Evolutionary conservation across 1,140 invertebrate genomes (phyloP).

Genomic region (Drosophila willistoni): DNA sequence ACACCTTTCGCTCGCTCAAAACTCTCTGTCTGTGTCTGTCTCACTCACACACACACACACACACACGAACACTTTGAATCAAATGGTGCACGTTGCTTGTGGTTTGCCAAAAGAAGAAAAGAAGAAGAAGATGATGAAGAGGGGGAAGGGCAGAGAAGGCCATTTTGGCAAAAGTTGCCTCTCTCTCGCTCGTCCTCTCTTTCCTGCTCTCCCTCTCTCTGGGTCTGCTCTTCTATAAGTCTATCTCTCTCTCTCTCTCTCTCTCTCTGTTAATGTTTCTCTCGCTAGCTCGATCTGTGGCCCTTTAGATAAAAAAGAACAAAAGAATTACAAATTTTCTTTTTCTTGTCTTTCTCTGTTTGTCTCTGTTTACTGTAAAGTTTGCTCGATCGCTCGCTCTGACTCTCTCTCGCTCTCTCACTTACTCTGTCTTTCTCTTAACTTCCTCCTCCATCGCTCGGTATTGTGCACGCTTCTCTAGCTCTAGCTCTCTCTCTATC

Average conservation of each 20-base stretch:
- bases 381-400: conserved; percentile 24
- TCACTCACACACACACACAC: conserved; percentile 26
- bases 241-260: conserved; percentile 31
- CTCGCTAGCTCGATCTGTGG: conserved; percentile 7
- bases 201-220: conserved; percentile 9
- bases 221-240: conserved; percentile 6
- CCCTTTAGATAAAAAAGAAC: conserved; percentile 1
- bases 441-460: conserved; percentile 34
- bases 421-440: conserved; percentile 26
- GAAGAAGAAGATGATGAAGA: background rate
- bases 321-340: background rate
- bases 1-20: conserved; percentile 4
- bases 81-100: conserved; percentile 65
- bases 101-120: conserved; percentile 19
- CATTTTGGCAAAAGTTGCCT: conserved; percentile 35
- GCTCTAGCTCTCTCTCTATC: conserved; percentile 11
- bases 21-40: conserved; percentile 21
- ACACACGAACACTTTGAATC: conserved; percentile 29
- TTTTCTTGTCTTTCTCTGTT: conserved; percentile 10
- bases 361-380: conserved; percentile 19
- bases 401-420: conserved; percentile 25
- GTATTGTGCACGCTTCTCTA: conserved; percentile 71
- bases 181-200: conserved; percentile 14
- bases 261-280: conserved; percentile 14
- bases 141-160: conserved; percentile 39